Evolutionary conservation across 35 echinoderm and acorn worm species (phyloP), one percentile per base, ranked within the genome.

Genomic region (Ophiothrix spiculata): DNA sequence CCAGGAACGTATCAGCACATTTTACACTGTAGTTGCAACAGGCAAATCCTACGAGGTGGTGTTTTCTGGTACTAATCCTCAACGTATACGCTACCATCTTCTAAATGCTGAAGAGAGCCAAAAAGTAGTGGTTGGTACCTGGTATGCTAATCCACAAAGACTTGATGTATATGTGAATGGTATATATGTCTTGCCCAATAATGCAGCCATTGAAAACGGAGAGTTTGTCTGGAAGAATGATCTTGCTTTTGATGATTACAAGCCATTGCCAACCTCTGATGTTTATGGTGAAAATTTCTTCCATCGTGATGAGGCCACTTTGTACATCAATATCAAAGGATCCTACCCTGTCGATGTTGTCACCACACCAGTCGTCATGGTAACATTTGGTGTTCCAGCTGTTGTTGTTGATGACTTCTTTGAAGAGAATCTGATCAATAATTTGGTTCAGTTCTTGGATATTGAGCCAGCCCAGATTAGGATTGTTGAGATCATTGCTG

Each of bases 221-320:
- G 78, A 83, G n/a, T 37, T 41, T 11, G 77, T 93, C 28, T 83
- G 80, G 81, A 64, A 60, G 37, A 39, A 38, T 13, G 60, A 85
- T 34, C n/a, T 45, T 12, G 49, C 79, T 0, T 29, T 39, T 4
- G 42, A 83, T 36, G 77, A 94, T 35, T 91, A 33, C 88, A 56
- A 63, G 19, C 95, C 95, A 1, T 29, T 29, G 15, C 31, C 82
- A 36, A 31, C 33, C 23, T 98, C 95, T 12, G 25, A 33, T 13
- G 37, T 94, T 0, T 81, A 91, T 54, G 95, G 95, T 19, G 91
- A 91, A 76, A 98, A 98, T 75, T 98, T 89, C 83, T 98, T 98
- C 64, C 88, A 94, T 79, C 81, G 86, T 0, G 92, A 94, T 25
- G 23, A 38, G 13, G 34, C 93, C 33, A 90, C 86, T n/a, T 73